Evolutionary conservation across 2,888 invertebrate species (phyloP), one percentile per base, ranked within the genome.

Genomic region (Uloborus plumipes): DNA sequence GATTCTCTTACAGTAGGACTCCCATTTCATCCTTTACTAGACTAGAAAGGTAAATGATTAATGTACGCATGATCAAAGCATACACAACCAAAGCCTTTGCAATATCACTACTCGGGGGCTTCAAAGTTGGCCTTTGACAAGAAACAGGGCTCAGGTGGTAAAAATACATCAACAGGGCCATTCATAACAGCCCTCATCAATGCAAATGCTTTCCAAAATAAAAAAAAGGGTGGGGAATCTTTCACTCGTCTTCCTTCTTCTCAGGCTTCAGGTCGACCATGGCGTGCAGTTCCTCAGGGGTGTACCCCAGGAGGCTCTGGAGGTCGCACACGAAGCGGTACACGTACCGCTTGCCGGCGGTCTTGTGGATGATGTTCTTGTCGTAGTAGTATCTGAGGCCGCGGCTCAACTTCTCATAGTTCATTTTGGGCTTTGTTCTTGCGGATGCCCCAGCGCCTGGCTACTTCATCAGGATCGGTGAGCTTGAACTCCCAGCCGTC

Each of bases 401-500:
- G 74, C 98, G 94, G 86, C 96, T 97, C 86, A 99, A 91, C 89
- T 99, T 99, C 91, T 99, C 98, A 89, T 99, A 99, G 91, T 98
- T 99, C 98, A 99, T 99, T 91, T 97, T 97, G 86, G 97, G 97
- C n/a, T 89, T 97, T 97, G 90, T 97, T 97, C 90, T 84, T 84
- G 26, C 97, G 93, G 85, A 96, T 94, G 73, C 97, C 97, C 97
- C 97, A 97, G 86, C 96, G 93, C 86, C 96, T 92, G 3, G 97
- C 97, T 85, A 95, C 97, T 91, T 99, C 98, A 90, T 99, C 98
- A 0, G 98, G 98, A 90, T 99, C 98, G 55, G 97, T 97, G 79
- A 98, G 92, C 89, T 98, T 98, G 91, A 99, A 99, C 90, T 99
- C 98, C 98, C 98, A 98, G 81, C 98, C 98, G 88, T 98, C 98